Percentiles rank a stretch among this genome's conserved stretches.
These are phyloP conservation scores for Cliona cf. orientalis DNA, from an alignment of 37 sponge, comb jelly and placozoan species.

Conservation along the genomic window DNA sequence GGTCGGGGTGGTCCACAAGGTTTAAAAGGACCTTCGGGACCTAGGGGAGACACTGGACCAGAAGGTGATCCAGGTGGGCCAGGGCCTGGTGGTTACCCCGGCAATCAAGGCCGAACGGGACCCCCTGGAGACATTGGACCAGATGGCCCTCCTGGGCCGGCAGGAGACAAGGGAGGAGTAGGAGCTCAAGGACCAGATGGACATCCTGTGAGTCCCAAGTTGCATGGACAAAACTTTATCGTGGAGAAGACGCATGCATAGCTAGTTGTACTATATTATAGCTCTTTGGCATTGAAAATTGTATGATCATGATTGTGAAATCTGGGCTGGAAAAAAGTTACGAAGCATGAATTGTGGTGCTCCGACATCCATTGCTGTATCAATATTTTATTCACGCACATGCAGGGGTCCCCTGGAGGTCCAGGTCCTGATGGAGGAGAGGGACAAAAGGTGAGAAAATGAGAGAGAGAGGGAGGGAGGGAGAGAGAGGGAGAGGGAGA, in stretches of 20 bases:
- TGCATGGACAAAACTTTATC: not conserved
- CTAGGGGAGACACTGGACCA: slow-evolving; percentile 26
- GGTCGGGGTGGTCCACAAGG: slow-evolving; percentile 46
- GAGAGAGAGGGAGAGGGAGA: no score
- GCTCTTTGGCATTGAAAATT: no score
- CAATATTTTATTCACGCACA: no score
- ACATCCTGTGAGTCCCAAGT: slow-evolving; percentile 36
- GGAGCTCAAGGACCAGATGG: slow-evolving; percentile 61
- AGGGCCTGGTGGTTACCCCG: slow-evolving; percentile 19
- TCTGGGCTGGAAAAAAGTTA: no score
- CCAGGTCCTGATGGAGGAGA: no score
- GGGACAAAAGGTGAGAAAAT: no score
- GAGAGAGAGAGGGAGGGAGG: no score
- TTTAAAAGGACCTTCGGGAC: slow-evolving; percentile 51
- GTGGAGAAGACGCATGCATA: not conserved
- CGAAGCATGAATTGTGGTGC: no score
- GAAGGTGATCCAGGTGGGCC: slow-evolving; percentile 2
- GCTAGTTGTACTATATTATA: no score
- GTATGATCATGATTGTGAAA: no score
- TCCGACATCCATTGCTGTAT: no score
- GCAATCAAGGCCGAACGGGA: slow-evolving; percentile 45
- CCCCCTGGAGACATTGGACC: slow-evolving; percentile 40
- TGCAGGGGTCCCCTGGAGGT: no score
- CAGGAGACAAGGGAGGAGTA: slow-evolving; percentile 46
- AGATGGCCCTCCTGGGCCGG: slow-evolving; percentile 34